Base-by-base conservation (phyloP, 2,113 vertebrate genomes). In the Bettongia penicillata region DNA sequence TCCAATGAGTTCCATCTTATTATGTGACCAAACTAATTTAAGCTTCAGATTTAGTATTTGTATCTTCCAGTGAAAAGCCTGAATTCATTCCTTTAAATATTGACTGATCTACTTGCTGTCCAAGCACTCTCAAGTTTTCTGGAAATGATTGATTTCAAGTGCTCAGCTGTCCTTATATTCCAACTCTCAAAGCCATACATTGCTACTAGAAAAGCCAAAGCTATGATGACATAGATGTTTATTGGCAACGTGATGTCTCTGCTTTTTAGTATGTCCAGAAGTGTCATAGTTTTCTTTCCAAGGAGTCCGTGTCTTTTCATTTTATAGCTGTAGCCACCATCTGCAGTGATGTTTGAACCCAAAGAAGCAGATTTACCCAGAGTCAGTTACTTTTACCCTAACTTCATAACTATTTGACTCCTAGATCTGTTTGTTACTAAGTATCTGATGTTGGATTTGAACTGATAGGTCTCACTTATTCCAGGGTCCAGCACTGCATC, bases 391-490 rank as follows among this genome's bases (percentile, higher is more conserved):
- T 50, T 0, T 43, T 0, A 95, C 53, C 51, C 37, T 91, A 68
- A 84, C 48, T 93, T 93, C 95, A 49, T 31, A 43, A 92, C 92
- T 93, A 43, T 61, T 92, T 97, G 7, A 43, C 11, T 91, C 24
- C 28, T 68, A 31, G 3, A 28, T 31, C 28, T 68, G 31, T 61
- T 61, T 61, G 9, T 68, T 37, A 16, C 31, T 37, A 28, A 28
- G 28, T 11, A 31, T 37, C 12, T 68, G 31, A 68, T 37, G 3
- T 31, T 68, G 31, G 12, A 37, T 37, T 68, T 68, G 61, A 68
- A 68, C 31, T 3, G 3, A 0, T 37, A 37, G 12, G 61, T 37
- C 31, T 16, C 3, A 16, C 1, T 37, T 37, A 6, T 68, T 4
- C 31, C 61, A 68, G 0, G 0, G 31, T 37, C 11, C 3, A 68